These are phyloP conservation scores for Clarias macrocephalus DNA, from an alignment of 2,113 vertebrate genomes.

Conservation along the genomic window DNA sequence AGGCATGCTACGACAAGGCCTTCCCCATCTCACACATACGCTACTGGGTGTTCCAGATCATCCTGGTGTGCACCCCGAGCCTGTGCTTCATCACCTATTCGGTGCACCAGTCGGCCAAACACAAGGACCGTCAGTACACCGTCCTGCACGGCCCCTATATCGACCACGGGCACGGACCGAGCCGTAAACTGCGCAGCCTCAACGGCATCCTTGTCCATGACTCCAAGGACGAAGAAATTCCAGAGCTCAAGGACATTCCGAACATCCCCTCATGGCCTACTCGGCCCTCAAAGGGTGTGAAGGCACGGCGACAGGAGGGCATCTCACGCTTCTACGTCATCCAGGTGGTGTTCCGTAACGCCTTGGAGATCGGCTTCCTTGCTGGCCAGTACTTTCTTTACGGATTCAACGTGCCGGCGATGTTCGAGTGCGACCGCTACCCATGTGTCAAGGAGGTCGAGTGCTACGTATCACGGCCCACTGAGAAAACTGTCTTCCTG, in stretches of 20 bases:
- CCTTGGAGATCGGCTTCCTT: constrained; percentile 83
- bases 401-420: constrained; percentile 84
- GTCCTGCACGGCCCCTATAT: constrained; percentile 75
- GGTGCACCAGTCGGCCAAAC: constrained; percentile 84
- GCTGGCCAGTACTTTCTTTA: constrained; percentile 88
- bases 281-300: constrained; percentile 68
- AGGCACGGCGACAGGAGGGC: constrained; percentile 76
- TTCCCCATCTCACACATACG: constrained; percentile 91
- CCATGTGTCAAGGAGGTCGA: constrained; percentile 88
- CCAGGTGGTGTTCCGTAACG: constrained; percentile 87
- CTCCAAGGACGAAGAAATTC: constrained; percentile 72
- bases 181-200: constrained; percentile 72
- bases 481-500: constrained; percentile 86
- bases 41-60: constrained; percentile 93
- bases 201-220: constrained; percentile 77
- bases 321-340: constrained; percentile 89
- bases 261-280: constrained; percentile 68
- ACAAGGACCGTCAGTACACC: constrained; percentile 77
- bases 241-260: constrained; percentile 79
- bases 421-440: constrained; percentile 85
- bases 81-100: constrained; percentile 91
- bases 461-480: constrained; percentile 87
- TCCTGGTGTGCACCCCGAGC: constrained; percentile 88
- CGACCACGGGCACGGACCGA: constrained; percentile 71
- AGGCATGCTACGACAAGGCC: constrained; percentile 87